Evolutionary conservation across 2,113 vertebrate species (phyloP).

Genomic region (Cyprinodon variegatus): DNA sequence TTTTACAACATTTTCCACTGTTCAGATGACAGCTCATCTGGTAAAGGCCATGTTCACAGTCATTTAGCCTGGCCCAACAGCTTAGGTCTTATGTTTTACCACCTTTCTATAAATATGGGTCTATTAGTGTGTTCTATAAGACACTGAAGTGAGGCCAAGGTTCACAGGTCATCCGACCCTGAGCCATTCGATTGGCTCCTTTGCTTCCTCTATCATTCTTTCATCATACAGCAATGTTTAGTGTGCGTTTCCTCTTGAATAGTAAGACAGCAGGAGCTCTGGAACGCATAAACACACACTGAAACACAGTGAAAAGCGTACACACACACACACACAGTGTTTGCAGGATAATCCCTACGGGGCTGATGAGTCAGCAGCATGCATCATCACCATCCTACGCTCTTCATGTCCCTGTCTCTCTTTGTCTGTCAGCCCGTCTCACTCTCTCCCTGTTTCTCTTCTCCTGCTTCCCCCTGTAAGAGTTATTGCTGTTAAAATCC

Average conservation of each 20-base stretch:
- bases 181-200: constrained; percentile 5
- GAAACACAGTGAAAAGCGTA: not conserved
- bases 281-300: constrained; percentile 10
- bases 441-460: constrained; percentile 19
- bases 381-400: constrained; percentile 58
- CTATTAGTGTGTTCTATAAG: not conserved
- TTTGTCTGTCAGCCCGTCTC: constrained; percentile 30
- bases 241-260: constrained; percentile 25
- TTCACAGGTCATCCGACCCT: constrained; percentile 33
- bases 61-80: not conserved
- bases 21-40: not conserved
- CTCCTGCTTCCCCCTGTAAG: constrained; percentile 10
- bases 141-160: not conserved
- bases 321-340: constrained; percentile 21
- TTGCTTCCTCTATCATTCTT: constrained; percentile 34
- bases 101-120: not conserved
- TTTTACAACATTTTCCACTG: not conserved
- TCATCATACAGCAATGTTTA: constrained; percentile 35
- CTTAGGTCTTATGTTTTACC: not conserved
- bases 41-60: not conserved
- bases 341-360: constrained; percentile 55
- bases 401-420: constrained; percentile 34
- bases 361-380: constrained; percentile 71
- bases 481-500: constrained; percentile 2
- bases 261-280: constrained; percentile 28